phyloP scores from a whole-genome alignment of 1,140 invertebrate genomes.

The Pogonomyrmex barbatus region DNA sequence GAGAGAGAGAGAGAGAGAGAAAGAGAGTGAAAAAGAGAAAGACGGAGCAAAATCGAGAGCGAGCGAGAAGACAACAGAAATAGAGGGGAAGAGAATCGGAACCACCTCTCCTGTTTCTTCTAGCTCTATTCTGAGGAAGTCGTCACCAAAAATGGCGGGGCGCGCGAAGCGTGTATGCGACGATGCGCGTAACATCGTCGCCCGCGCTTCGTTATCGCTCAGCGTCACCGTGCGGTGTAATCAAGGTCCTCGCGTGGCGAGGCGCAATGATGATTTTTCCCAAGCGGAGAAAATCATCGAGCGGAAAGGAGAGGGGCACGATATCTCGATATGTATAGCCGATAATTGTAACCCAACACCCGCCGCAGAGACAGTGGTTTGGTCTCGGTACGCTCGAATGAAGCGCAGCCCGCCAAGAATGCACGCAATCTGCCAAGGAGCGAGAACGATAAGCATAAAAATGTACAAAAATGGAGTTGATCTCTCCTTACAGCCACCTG shows the following conservation, averaged over 20 bases:
- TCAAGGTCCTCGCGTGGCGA: not conserved
- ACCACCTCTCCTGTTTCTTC: conserved; percentile 61
- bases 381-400: conserved; percentile 57
- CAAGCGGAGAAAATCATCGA: not conserved
- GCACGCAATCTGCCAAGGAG: conserved; percentile 66
- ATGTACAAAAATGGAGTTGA: conserved; percentile 33
- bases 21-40: conserved; percentile 29
- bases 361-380: conserved; percentile 33
- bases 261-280: not conserved
- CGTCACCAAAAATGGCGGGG: conserved; percentile 68
- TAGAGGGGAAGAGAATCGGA: conserved; percentile 62
- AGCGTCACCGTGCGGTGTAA: conserved; percentile 1
- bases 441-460: conserved; percentile 64
- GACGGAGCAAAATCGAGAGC: conserved; percentile 19
- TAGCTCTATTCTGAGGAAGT: conserved; percentile 72
- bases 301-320: not conserved
- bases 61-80: conserved; percentile 54
- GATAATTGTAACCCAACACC: conserved; percentile 75
- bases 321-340: conserved; percentile 62
- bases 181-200: conserved; percentile 37
- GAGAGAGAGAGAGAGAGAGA: conserved; percentile 36
- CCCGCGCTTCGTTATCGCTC: conserved; percentile 24
- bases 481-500: conserved; percentile 13
- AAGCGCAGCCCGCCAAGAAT: conserved; percentile 67
- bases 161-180: conserved; percentile 51